phyloP scores from a whole-genome alignment of 2,888 invertebrate genomes.

The Myopa tessellatipennis region DNA sequence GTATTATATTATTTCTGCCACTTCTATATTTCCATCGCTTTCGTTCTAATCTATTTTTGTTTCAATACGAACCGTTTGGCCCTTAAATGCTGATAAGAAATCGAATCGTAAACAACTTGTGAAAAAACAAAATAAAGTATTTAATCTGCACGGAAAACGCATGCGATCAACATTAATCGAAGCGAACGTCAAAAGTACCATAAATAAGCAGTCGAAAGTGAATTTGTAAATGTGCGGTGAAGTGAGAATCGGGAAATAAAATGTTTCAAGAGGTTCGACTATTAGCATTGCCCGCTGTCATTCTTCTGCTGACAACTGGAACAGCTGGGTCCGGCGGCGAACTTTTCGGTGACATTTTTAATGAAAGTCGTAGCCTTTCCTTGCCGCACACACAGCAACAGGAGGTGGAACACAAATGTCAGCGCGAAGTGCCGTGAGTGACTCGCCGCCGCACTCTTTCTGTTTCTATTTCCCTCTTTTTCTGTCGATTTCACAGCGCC shows the following conservation, averaged over 20 bases:
- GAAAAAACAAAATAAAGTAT: neutral
- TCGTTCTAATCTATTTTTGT: no score
- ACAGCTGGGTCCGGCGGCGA: conserved; percentile 14
- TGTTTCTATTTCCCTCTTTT: neutral
- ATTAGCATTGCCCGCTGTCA: conserved; percentile 5
- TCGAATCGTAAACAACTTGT: neutral
- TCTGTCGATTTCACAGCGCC: conserved; percentile 48
- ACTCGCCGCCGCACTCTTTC: neutral
- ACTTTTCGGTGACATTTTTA: conserved; percentile 51
- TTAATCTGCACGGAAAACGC: conserved; percentile 10
- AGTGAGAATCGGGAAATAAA: neutral
- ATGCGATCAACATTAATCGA: conserved; percentile 24
- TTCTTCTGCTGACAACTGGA: neutral
- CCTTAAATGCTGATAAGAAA: conserved; percentile 26
- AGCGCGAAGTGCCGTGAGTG: conserved; percentile 62
- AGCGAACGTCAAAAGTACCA: conserved; percentile 4
- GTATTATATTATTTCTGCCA: no score
- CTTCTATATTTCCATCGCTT: no score
- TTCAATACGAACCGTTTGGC: neutral
- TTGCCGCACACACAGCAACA: conserved; percentile 8
- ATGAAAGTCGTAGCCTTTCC: conserved; percentile 46
- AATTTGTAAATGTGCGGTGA: neutral
- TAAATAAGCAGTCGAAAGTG: neutral
- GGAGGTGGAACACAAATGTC: conserved; percentile 46
- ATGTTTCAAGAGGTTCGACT: conserved; percentile 5